Evolutionary conservation across 2,888 invertebrate genomes (phyloP).

Genomic region (Heliconius erato): DNA sequence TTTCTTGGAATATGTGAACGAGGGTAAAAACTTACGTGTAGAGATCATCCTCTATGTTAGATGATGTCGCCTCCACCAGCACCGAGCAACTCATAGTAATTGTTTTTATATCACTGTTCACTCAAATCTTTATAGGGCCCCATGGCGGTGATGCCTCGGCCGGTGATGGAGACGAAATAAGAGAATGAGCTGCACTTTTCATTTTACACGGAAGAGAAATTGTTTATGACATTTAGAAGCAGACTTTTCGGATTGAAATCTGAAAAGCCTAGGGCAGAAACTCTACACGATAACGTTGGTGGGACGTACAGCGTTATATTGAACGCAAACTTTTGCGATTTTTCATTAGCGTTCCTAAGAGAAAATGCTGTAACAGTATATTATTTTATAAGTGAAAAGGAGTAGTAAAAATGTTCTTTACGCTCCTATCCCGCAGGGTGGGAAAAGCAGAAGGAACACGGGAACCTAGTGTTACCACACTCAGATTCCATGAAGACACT

Average conservation of each 20-base stretch:
- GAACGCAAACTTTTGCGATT: not conserved
- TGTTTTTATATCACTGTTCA: conserved; percentile 42
- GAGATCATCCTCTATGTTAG: conserved; percentile 69
- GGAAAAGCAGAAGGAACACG: not conserved
- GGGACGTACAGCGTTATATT: conserved; percentile 38
- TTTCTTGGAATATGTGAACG: not conserved
- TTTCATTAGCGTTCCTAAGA: not conserved
- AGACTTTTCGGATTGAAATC: conserved; percentile 64
- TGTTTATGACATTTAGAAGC: conserved; percentile 53
- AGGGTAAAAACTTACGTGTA: conserved; percentile 70
- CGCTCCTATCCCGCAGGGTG: not conserved
- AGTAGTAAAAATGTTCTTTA: not conserved
- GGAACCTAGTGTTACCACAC: not conserved
- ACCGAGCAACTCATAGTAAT: conserved; percentile 69
- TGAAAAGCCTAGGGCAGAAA: conserved; percentile 54
- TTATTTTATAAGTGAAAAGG: too few species aligned
- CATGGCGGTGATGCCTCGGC: conserved; percentile 2
- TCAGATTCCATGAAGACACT: not conserved
- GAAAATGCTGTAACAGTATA: not conserved
- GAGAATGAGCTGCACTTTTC: not conserved
- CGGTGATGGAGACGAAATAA: not conserved
- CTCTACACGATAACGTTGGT: conserved; percentile 49
- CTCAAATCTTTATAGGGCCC: conserved; percentile 26
- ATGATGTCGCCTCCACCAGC: conserved; percentile 70
- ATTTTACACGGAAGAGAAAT: conserved; percentile 46